Base-by-base conservation (phyloP, 2,797 vertebrate genomes). In the Manis crassicaudata region DNA sequence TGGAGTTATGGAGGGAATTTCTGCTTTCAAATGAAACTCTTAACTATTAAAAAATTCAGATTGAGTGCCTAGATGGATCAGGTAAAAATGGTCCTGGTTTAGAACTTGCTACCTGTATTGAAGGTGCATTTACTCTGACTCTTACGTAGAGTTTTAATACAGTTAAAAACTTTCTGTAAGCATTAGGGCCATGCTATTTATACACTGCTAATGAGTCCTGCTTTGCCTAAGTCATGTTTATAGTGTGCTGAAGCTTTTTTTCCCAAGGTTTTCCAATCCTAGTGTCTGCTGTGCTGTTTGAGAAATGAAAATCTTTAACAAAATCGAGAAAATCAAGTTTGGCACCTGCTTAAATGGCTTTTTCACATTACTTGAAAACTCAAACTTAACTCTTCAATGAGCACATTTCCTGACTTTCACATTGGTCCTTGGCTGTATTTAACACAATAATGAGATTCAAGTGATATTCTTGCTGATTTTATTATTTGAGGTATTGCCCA, bases 221-320 rank as follows among this genome's bases (percentile, higher is more conserved):
- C 27, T 89, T 94, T 75, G 54, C 40, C 60, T 62, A 72, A 89
- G 79, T 95, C 65, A 80, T 62, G 86, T 62, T 88, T 65, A 21
- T 17, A 43, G 58, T 65, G 76, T 83, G 35, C 35, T 77, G 7
- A 84, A 58, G 63, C n/a, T 54, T 80, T 32, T 68, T 50, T 77
- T 63, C 79, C 11, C 1, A 76, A 50, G 3, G 10, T 92, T 89
- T 86, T 60, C 13, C 29, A 75, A 72, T 5, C 4, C 50, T 27
- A 21, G 29, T 84, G 43, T 95, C 88, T 81, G 32, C 60, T 94
- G 9, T 83, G 67, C 10, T 94, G 35, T 84, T 95, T 92, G 75
- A 90, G 35, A 87, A 94, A 87, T 80, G 50, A 97, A 94, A 90
- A 56, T 79, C 52, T 92, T 92, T 92, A 95, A 56, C 37, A 81